Base-by-base conservation (phyloP, 2,888 invertebrate species). In the Lasius platythorax region DNA sequence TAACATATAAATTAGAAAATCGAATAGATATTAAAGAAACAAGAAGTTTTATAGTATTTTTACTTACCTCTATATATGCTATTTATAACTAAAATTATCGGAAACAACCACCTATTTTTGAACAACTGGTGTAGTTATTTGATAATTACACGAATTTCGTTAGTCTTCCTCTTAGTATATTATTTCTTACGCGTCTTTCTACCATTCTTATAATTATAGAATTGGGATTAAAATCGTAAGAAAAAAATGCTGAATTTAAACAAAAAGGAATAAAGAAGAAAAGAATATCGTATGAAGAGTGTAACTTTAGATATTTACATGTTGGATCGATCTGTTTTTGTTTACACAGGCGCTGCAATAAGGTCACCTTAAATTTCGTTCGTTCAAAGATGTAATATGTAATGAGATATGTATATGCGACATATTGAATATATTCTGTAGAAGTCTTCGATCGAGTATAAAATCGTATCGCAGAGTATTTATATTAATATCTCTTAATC, bases 221-320 rank as follows among this genome's bases (percentile, higher is more conserved):
- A 56, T 53, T 8, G 18, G 3, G n/a, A 43, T 58, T 43, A n/a
- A 5, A 40, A 56, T 6, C 18, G 3, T 46, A 15, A 40, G 46
- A 46, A 12, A 46, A 33, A 11, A 37, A 53, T 58, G 9, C 18
- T 11, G 9, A 33, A 63, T 58, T 53, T 28, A 30, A 5, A 66
- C 23, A 43, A 28, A 56, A 67, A 28, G 8, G 3, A 15, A 6
- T n/a, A 28, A 18, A 33, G n/a, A 43, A 4, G 15, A 64, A 75
- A n/a, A 33, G 3, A 64, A 75, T 43, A 3, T 64, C 50, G n/a
- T 46, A 15, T 53, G 33, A 23, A 46, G 23, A 33, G 61, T 37
- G 40, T 83, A 63, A 68, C 33, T 30, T 82, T 82, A 33, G 28
- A 40, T 84, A 84, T 84, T 82, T 84, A 84, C 83, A 83, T 53